Conservation (phyloP, 2,888 invertebrate genomes). For the Pachycephus smyrnensis region DNA sequence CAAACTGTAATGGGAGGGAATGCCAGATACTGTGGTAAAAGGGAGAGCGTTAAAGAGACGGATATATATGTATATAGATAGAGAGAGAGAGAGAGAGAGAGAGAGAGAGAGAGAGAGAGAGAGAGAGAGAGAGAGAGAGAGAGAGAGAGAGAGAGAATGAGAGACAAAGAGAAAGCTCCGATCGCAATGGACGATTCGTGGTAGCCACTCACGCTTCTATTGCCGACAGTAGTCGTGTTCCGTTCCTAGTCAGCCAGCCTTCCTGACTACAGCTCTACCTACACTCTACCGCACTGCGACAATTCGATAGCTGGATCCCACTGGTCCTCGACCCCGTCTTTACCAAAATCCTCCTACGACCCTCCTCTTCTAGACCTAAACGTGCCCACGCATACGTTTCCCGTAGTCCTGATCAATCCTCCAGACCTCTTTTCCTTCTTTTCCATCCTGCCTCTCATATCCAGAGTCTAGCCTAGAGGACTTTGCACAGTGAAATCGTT, state of each 20-base stretch:
- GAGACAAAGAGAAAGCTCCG: constrained; percentile 8
- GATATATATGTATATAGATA: neutral
- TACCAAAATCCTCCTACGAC: constrained; percentile 17
- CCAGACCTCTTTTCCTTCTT: neutral
- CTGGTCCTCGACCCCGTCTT: constrained; percentile 37
- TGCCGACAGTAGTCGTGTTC: constrained; percentile 44
- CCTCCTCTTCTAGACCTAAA: neutral
- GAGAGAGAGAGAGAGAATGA: constrained; percentile 27
- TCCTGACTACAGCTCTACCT: constrained; percentile 37
- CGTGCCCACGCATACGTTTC: neutral
- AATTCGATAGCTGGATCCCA: constrained; percentile 56
- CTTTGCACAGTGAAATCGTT: neutral
- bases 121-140: constrained; percentile 7
- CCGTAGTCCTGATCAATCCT: neutral
- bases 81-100: neutral
- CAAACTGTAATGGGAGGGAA: neutral
- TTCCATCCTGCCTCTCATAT: neutral
- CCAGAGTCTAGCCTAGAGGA: neutral
- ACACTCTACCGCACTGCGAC: constrained; percentile 62
- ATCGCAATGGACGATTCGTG: constrained; percentile 14
- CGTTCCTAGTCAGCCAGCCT: constrained; percentile 31
- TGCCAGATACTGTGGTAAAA: neutral
- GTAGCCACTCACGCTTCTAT: constrained; percentile 18
- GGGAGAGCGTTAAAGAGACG: neutral
- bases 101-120: constrained; percentile 20